Conservation (phyloP, 2,888 invertebrate genomes). For the Coelopa pilipes region DNA sequence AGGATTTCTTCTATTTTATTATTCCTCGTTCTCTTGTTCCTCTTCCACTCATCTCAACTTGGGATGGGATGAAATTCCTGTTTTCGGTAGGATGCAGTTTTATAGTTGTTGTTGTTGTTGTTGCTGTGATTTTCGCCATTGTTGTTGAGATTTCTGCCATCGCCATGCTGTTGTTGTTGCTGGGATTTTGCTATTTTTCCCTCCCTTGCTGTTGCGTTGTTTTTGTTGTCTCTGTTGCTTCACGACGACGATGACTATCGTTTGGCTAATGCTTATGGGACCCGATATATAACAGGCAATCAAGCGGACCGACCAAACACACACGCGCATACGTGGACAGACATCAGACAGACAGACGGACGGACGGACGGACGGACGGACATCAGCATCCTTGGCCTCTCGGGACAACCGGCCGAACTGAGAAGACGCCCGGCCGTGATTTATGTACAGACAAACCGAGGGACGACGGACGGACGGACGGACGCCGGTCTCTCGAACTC, state of each 20-base stretch:
- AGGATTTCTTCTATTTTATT: constrained; percentile 4
- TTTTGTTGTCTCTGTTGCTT: constrained; percentile 1
- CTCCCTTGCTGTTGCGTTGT: not conserved
- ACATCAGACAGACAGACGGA: constrained; percentile 1
- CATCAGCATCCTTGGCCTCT: not conserved
- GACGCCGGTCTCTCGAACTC: too few species aligned
- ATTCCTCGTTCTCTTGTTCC: too few species aligned
- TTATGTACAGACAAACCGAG: too few species aligned
- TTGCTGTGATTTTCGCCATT: not conserved
- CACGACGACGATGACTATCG: constrained; percentile 22
- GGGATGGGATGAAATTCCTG: not conserved
- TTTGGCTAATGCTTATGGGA: constrained; percentile 29
- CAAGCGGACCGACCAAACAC: constrained; percentile 3
- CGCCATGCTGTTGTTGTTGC: too few species aligned
- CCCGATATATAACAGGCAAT: constrained; percentile 21
- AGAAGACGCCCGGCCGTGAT: too few species aligned
- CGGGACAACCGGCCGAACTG: too few species aligned
- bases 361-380: not conserved
- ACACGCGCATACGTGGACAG: not conserved
- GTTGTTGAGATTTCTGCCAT: too few species aligned
- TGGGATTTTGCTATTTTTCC: not conserved
- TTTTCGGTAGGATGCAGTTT: not conserved
- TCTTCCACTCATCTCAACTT: not conserved
- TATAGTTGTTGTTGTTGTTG: too few species aligned
- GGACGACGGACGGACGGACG: too few species aligned